Evolutionary conservation across 2,113 vertebrate genomes (phyloP).

Genomic region (Onychostruthus taczanowskii): DNA sequence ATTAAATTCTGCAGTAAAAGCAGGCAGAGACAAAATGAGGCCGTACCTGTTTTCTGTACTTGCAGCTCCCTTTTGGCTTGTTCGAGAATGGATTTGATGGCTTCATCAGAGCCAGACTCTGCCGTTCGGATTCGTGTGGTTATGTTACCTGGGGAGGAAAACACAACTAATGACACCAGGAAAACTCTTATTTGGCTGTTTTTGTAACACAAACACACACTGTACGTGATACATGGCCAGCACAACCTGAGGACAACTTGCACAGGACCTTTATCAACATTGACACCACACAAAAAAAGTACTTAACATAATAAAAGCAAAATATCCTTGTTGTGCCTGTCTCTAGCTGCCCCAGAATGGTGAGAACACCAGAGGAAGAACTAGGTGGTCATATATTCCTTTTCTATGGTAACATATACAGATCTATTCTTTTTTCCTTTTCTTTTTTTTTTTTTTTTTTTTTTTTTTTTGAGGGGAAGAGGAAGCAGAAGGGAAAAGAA

Average conservation of each 20-base stretch:
- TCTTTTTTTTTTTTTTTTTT: not conserved
- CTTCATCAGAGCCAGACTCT: constrained; percentile 91
- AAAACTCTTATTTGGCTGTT: not conserved
- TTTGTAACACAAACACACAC: not conserved
- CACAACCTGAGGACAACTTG: not conserved
- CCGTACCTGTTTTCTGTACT: constrained; percentile 91
- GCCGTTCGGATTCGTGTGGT: constrained; percentile 89
- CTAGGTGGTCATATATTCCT: not conserved
- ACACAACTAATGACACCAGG: constrained; percentile 32
- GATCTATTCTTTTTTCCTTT: not conserved
- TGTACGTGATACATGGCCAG: not conserved
- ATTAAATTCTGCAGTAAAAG: constrained; percentile 8
- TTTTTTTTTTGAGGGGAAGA: not conserved
- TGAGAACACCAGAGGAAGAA: not conserved
- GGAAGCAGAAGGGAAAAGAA: constrained; percentile 6
- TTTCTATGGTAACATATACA: not conserved
- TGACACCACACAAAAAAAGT: not conserved
- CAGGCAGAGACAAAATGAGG: not conserved
- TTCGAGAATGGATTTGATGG: constrained; percentile 96
- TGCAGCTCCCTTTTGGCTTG: constrained; percentile 96
- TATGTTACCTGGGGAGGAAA: constrained; percentile 85
- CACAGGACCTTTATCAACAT: not conserved
- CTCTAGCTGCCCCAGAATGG: not conserved
- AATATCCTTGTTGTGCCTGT: not conserved
- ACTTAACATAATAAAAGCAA: not conserved